Evolutionary conservation across 2,113 vertebrate genomes (phyloP).

Genomic region (Triplophysa tibetana): DNA sequence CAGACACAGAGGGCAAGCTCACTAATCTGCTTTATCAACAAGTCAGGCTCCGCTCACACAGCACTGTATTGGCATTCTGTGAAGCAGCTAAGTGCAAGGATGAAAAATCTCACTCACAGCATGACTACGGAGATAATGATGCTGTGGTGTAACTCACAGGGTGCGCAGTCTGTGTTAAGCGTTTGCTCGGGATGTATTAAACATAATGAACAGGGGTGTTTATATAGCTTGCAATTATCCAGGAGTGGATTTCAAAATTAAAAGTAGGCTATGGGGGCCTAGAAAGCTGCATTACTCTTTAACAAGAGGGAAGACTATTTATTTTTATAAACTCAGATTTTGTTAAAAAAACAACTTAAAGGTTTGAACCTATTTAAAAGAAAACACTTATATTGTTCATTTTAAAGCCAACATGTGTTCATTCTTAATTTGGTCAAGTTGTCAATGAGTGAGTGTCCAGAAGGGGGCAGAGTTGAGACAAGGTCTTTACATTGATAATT

Average conservation of each 20-base stretch:
- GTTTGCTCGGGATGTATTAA: not conserved
- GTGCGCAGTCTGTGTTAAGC: not conserved
- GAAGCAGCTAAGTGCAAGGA: constrained; percentile 25
- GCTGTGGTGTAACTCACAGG: not conserved
- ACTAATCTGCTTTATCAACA: constrained; percentile 65
- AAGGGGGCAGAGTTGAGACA: constrained; percentile 45
- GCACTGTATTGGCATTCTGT: constrained; percentile 37
- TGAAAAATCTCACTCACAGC: constrained; percentile 27
- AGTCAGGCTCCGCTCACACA: constrained; percentile 51
- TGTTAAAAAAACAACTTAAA: no score
- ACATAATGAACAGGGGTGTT: not conserved
- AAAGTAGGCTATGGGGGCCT: no score
- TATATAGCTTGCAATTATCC: no score
- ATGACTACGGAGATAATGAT: constrained; percentile 4
- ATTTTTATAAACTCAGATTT: no score
- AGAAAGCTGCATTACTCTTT: no score
- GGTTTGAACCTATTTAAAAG: no score
- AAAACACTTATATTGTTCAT: no score
- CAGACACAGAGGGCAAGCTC: constrained; percentile 55
- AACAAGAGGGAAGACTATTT: no score
- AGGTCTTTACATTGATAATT: not conserved
- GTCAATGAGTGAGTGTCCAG: constrained; percentile 13
- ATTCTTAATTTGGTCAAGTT: not conserved
- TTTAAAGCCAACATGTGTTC: no score
- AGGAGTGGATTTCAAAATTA: not conserved